Evolutionary conservation across 2,113 vertebrate genomes (phyloP), one percentile per base, ranked within the genome.

Genomic region (Scomber scombrus): DNA sequence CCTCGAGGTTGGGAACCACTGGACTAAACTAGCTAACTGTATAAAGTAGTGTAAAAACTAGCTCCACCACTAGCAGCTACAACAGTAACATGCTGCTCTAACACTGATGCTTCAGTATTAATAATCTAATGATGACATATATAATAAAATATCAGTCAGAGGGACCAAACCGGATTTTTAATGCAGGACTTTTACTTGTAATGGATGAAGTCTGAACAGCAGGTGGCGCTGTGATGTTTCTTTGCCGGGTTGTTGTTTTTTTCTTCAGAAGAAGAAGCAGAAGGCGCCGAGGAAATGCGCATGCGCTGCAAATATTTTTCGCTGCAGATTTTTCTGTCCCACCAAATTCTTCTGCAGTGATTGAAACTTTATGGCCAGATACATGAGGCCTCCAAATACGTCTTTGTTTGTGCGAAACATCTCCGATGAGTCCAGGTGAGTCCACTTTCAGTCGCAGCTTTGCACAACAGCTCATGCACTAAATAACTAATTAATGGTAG

Each of bases 331-430:
- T 61, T 54, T 29, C 5, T 43, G 26, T 23, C 1, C 13, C 0
- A 0, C 16, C 75, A 55, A 34, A 60, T 65, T 78, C 29, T 67
- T 69, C 64, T 78, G 4, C 6, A n/a, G 63, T 26, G 71, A 23
- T 45, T 85, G 66, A 40, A 65, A 77, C 31, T 84, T 54, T 76
- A 97, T 97, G 96, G 95, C 97, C 91, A 96, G 96, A 88, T 97
- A 97, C 87, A 92, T 98, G 93, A 95, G 98, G 26, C 97, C 98
- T 62, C 97, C 98, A 26, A 99, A 97, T 81, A 96, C 97, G 6
- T 99, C 98, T 77, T 94, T 99, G 65, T 99, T 99, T 90, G 97
- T 99, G 45, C 93, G 98, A 86, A 99, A 99, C 88, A 97, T 98
- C 90, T 97, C 97, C 7, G 98, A 99, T 85, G 97, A 98, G 43